phyloP scores from a whole-genome alignment of 2,113 vertebrate species.

The Camelus dromedarius region DNA sequence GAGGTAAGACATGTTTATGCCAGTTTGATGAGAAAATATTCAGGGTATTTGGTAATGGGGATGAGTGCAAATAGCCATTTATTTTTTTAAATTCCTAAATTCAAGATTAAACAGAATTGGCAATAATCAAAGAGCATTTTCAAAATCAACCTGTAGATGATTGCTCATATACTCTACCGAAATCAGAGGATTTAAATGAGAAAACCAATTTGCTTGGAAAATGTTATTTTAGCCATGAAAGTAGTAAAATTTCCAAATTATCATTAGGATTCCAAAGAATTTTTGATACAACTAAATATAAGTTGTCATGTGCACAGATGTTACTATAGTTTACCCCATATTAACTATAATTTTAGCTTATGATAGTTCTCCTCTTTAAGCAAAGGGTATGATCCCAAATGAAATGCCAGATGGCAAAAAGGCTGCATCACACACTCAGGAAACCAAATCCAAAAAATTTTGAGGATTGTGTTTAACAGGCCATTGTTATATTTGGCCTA shows the following conservation, averaged over 20 bases:
- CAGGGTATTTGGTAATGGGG: background rate
- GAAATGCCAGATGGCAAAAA: slow-evolving; percentile 57
- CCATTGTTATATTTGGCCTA: slow-evolving; percentile 53
- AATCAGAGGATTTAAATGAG: slow-evolving; percentile 17
- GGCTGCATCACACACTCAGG: background rate
- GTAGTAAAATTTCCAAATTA: slow-evolving; percentile 43
- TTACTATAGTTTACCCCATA: slow-evolving; percentile 57
- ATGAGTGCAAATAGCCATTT: background rate
- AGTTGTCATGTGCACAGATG: slow-evolving; percentile 63
- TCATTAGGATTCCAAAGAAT: slow-evolving; percentile 52
- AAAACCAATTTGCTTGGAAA: slow-evolving; percentile 59
- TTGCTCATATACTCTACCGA: background rate
- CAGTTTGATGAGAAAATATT: background rate
- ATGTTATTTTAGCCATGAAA: slow-evolving; percentile 52
- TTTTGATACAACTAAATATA: slow-evolving; percentile 60
- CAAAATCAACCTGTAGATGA: slow-evolving; percentile 3
- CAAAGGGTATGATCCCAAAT: slow-evolving; percentile 7
- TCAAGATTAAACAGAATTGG: slow-evolving; percentile 6
- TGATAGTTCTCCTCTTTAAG: slow-evolving; percentile 45
- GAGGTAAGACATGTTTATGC: background rate
- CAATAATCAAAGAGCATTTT: slow-evolving; percentile 3
- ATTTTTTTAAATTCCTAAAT: background rate
- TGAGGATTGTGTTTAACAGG: background rate
- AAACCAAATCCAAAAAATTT: slow-evolving; percentile 37
- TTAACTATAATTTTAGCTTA: slow-evolving; percentile 69